Evolutionary conservation across 2,113 vertebrate genomes (phyloP).

Genomic region (Camarhynchus parvulus): DNA sequence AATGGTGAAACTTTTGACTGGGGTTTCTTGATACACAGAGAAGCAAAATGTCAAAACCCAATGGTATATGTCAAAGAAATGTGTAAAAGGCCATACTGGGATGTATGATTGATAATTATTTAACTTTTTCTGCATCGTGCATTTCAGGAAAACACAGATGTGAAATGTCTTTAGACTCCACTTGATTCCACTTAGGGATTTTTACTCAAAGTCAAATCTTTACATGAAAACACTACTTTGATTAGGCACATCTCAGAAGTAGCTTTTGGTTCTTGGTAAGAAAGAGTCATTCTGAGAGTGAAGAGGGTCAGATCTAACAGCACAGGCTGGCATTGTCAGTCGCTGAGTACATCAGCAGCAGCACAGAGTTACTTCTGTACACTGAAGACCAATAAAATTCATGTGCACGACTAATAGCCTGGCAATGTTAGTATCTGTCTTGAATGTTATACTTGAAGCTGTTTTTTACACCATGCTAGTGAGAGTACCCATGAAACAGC

Average conservation of each 20-base stretch:
- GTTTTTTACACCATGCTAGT: not conserved
- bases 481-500: not conserved
- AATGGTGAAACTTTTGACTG: not conserved
- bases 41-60: not conserved
- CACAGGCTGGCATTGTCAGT: not conserved
- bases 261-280: not conserved
- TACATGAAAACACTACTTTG: not conserved
- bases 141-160: not conserved
- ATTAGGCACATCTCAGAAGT: not conserved
- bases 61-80: not conserved
- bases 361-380: not conserved
- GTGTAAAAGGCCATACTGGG: not conserved
- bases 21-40: not conserved
- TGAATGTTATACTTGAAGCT: not conserved
- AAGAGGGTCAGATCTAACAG: not conserved
- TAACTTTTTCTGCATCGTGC: not conserved
- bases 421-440: not conserved
- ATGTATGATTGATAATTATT: not conserved
- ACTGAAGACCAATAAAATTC: not conserved
- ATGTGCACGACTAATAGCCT: not conserved
- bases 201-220: not conserved
- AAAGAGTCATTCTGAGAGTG: not conserved
- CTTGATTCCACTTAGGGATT: not conserved
- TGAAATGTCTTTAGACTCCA: not conserved
- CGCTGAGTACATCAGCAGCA: not conserved